Evolutionary conservation across 2,797 vertebrate species (phyloP).

Genomic region (Hemitrygon akajei): DNA sequence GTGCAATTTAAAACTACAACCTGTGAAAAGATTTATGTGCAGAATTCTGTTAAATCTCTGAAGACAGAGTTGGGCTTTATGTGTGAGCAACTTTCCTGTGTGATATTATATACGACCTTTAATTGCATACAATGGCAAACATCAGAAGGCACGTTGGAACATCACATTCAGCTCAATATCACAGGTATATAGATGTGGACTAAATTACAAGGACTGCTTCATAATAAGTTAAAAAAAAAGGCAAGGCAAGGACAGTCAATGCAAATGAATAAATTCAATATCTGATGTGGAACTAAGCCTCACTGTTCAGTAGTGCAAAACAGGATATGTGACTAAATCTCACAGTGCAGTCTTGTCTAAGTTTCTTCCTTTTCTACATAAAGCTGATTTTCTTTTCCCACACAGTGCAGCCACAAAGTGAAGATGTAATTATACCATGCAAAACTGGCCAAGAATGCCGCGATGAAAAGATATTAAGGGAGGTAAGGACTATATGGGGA

Average conservation of each 20-base stretch:
- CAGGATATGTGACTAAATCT: background rate
- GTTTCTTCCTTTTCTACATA: background rate
- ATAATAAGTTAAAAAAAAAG: background rate
- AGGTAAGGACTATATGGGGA: background rate
- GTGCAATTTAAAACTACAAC: background rate
- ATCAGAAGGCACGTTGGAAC: background rate
- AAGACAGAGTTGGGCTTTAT: background rate
- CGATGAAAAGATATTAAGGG: conserved; percentile 2
- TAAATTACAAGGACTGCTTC: background rate
- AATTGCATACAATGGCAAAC: background rate
- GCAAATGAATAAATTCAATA: background rate
- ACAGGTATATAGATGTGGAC: background rate
- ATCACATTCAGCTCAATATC: conserved; percentile 8
- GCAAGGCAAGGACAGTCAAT: too few species aligned
- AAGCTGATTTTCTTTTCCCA: conserved; percentile 5
- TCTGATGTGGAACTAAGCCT: background rate
- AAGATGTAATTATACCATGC: background rate
- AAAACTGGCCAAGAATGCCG: background rate
- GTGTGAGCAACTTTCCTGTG: background rate
- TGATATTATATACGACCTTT: background rate
- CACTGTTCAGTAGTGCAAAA: background rate
- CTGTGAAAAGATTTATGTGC: background rate
- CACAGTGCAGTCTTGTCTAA: background rate
- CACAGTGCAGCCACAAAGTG: conserved; percentile 8
- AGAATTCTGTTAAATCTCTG: background rate